These are phyloP conservation scores for Bilobella aurantiaca DNA, from an alignment of 1,140 invertebrate species.

Conservation along the genomic window DNA sequence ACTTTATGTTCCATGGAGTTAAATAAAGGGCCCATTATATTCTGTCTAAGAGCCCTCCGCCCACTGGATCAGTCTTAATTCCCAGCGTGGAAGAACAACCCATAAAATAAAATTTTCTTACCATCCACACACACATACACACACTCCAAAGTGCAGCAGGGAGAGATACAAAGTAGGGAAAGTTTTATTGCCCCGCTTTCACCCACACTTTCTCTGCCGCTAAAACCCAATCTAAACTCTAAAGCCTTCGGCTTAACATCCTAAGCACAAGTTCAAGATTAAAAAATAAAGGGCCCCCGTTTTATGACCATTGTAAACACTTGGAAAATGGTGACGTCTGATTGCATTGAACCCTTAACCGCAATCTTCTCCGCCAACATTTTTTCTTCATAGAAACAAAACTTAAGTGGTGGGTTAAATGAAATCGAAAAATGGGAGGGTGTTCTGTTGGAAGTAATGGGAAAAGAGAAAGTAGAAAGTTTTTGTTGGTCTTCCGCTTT, in stretches of 20 bases:
- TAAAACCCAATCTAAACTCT: no score
- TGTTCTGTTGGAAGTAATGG: not conserved
- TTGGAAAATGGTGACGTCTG: not conserved
- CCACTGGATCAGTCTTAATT: not conserved
- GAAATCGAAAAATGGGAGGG: no score
- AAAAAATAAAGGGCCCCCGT: not conserved
- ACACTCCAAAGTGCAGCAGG: no score
- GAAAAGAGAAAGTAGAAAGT: not conserved
- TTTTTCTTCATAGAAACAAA: no score
- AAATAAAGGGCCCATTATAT: conserved; percentile 4
- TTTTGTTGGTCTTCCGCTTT: not conserved
- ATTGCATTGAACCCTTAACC: not conserved
- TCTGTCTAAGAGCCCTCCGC: not conserved
- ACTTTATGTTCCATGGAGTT: conserved; percentile 1
- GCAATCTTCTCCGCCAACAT: not conserved
- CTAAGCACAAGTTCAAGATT: not conserved
- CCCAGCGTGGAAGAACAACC: not conserved
- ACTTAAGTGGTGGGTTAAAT: no score
- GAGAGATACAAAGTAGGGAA: no score
- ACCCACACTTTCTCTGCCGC: no score
- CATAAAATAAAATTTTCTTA: not conserved
- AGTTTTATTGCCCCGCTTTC: no score
- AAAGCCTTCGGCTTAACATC: no score
- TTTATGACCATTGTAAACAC: not conserved
- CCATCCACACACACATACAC: not conserved